These are phyloP conservation scores for Noctuana brunneofusca DNA, from an alignment of 2,888 invertebrate species.

Conservation along the genomic window DNA sequence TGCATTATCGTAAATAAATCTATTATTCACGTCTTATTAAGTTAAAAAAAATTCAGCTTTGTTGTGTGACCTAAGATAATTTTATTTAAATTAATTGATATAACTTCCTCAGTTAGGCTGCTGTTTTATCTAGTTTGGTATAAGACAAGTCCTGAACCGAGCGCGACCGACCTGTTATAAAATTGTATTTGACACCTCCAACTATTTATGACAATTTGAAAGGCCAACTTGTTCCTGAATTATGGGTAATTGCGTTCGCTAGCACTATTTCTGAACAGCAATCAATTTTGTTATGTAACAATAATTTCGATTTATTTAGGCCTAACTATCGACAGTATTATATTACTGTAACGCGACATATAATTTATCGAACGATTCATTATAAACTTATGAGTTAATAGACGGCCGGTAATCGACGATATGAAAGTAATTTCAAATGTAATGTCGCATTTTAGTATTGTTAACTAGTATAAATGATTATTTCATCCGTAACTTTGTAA, in stretches of 20 bases:
- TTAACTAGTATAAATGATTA: too few relatives aligned
- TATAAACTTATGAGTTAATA: slow-evolving; percentile 30
- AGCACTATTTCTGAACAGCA: slow-evolving; percentile 46
- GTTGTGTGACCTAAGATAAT: too few relatives aligned
- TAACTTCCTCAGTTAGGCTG: neutral
- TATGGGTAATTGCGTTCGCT: slow-evolving; percentile 52
- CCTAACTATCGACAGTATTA: slow-evolving; percentile 40
- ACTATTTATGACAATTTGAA: slow-evolving; percentile 56
- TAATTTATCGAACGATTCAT: slow-evolving; percentile 26
- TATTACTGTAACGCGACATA: slow-evolving; percentile 46
- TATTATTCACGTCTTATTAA: too few relatives aligned
- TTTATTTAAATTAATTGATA: neutral
- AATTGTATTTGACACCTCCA: slow-evolving; percentile 53
- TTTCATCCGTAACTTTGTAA: too few relatives aligned
- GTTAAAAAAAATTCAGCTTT: too few relatives aligned
- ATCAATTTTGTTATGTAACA: slow-evolving; percentile 47
- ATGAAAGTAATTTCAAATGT: slow-evolving; percentile 5
- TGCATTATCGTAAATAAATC: too few relatives aligned
- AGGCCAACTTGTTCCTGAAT: slow-evolving; percentile 52
- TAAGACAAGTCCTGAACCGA: slow-evolving; percentile 39
- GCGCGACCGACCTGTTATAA: slow-evolving; percentile 47
- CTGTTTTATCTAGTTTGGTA: neutral
- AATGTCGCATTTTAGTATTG: neutral
- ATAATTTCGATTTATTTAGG: slow-evolving; percentile 40
- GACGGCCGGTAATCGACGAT: slow-evolving; percentile 5